These are phyloP conservation scores for Endotricha flammealis DNA, from an alignment of 2,888 invertebrate species.

Conservation along the genomic window DNA sequence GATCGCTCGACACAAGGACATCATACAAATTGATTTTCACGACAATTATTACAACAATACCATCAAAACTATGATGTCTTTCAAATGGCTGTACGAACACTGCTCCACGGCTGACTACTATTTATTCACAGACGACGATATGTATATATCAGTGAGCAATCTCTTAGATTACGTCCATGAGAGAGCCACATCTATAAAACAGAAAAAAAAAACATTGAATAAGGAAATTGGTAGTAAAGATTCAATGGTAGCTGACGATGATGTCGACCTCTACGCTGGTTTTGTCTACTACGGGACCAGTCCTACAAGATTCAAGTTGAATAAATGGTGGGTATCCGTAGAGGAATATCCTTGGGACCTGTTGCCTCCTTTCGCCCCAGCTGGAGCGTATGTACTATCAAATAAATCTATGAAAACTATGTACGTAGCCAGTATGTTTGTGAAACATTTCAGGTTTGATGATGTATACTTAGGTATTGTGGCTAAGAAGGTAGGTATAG, in stretches of 20 bases:
- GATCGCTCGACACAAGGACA: conserved; percentile 83
- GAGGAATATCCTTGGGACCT: conserved; percentile 91
- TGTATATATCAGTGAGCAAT: conserved; percentile 93
- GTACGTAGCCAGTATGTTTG: conserved; percentile 87
- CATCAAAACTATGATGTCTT: conserved; percentile 93
- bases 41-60: conserved; percentile 95
- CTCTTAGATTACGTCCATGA: conserved; percentile 79
- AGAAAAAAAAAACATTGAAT: too few species aligned
- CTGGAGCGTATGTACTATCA: conserved; percentile 90
- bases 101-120: conserved; percentile 88
- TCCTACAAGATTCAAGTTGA: conserved; percentile 86
- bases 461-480: conserved; percentile 92
- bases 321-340: conserved; percentile 92
- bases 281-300: conserved; percentile 86
- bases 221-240: conserved; percentile 1
- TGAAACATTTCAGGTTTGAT: conserved; percentile 92
- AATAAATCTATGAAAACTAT: conserved; percentile 84
- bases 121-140: conserved; percentile 95
- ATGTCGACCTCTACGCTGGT: conserved; percentile 79
- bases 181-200: too few species aligned
- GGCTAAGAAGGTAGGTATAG: conserved; percentile 87
- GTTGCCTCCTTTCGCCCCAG: conserved; percentile 95
- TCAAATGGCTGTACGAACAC: conserved; percentile 88
- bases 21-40: conserved; percentile 88
- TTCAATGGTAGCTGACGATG: conserved; percentile 15